Evolutionary conservation across 2,888 invertebrate species (phyloP), one percentile per base, ranked within the genome.

Genomic region (Megalurothrips usitatus): DNA sequence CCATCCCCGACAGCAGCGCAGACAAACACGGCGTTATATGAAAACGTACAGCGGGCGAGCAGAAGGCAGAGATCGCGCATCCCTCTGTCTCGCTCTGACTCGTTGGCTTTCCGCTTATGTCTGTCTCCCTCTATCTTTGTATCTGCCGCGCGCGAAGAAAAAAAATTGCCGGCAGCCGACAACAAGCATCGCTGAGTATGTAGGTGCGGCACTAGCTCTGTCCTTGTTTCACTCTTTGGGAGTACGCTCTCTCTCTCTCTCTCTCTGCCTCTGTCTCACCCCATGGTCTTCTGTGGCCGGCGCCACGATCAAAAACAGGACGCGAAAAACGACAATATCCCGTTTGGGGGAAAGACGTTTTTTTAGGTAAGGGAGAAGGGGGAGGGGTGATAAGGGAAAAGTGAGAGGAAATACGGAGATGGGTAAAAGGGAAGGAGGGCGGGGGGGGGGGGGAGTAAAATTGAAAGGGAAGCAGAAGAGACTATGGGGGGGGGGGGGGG

Each of bases 381-480:
- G 14, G 52, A 52, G 19, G 10, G 52, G 19, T 9, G 52, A 52
- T 12, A 52, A 52, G 52, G 10, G 52, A 19, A 19, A 19, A 52
- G 52, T 52, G 52, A 52, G 3, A 52, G 12, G 52, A 9, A 17
- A 52, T 52, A 9, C 19, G 19, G 12, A 52, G 10, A 52, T 12
- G 10, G 12, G 19, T 17, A 9, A 11, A 49, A 49, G 83, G 34
- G 82, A 82, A 26, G 82, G 83, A 78, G 75, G 80, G 28, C 81
- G 83, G 19, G 82, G 82, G 63, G 79, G 63, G n/a, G 81, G 79
- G 78, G 80, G 80, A n/a, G 79, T 43, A 49, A 14, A 34, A 34
- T 48, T 47, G 82, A 52, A 83, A 83, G 58, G 81, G 83, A 19
- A 79, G 81, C 48, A 81, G 83, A 58, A 82, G 84, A 23, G 82